Base-by-base conservation (phyloP, 30 jellyfish, hydroid and myxozoan genomes). In the Pseudorhiza aurosa region DNA sequence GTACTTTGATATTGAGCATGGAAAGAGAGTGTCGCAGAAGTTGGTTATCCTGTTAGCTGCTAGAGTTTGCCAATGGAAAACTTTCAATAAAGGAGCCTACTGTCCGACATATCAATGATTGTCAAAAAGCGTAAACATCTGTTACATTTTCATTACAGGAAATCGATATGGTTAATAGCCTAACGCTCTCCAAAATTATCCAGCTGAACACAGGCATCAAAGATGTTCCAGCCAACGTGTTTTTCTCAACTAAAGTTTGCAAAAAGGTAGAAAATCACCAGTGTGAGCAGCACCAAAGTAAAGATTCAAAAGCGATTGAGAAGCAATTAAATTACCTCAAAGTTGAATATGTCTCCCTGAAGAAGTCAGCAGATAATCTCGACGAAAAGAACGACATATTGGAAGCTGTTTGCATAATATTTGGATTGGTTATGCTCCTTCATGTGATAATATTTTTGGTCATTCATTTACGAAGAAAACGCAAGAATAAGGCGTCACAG, bases 141-240 rank as follows among this genome's bases (percentile, higher is more conserved):
- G n/a, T n/a, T n/a, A 8, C 6, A 10, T 8, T 32, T 6, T 32
- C 53, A 18, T 44, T 63, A 0, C 47, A 94, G 99, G 99, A 94
- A 73, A 87, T 94, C 15, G 83, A 68, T 37, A 82, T 71, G 84
- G 97, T 94, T 17, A 91, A 94, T 53, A 25, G 44, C 26, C 83
- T 81, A 26, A 82, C 99, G 29, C 87, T 94, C 44, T 80, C 90
- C 35, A 84, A 82, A 45, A 88, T 94, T 39, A 94, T 94, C 43
- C 28, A 50, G 68, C 82, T 58, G 12, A 87, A 94, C 72, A 77
- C 97, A 8, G 89, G 92, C 77, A 80, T 87, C 27, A 75, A 88
- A 36, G 90, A 94, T 68, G 84, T 86, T 51, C 99, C 97, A 1
- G 88, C 67, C 51, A 72, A 85, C 68, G 97, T 87, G 28, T 94